Conservation (phyloP, 1,140 invertebrate genomes). For the Lepidurus packardi region DNA sequence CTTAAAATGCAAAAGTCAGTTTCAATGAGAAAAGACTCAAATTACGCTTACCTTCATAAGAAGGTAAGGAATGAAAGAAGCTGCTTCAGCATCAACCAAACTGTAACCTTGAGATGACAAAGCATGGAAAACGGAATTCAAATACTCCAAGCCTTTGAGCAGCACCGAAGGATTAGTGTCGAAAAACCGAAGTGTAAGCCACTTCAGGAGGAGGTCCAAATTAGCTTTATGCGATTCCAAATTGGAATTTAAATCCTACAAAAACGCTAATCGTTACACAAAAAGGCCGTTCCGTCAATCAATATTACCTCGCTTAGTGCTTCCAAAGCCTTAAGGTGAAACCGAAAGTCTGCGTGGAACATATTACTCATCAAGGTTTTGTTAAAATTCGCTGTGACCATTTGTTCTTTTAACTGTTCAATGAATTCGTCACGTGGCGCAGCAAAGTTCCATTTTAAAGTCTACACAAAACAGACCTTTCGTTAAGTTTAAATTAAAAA, state of each 20-base stretch:
- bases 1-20: conserved; percentile 47
- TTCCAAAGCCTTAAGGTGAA: conserved; percentile 93
- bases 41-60: conserved; percentile 66
- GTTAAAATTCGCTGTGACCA: conserved; percentile 80
- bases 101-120: conserved; percentile 74
- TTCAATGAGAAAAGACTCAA: conserved; percentile 30
- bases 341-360: conserved; percentile 94
- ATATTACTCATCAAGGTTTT: conserved; percentile 79
- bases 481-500: not conserved
- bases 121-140: conserved; percentile 72
- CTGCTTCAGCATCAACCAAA: conserved; percentile 83
- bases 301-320: conserved; percentile 63
- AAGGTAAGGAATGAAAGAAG: conserved; percentile 89
- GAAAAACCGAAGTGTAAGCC: conserved; percentile 92
- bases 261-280: conserved; percentile 34
- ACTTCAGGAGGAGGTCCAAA: conserved; percentile 91
- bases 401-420: conserved; percentile 83
- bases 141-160: conserved; percentile 87
- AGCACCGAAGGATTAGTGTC: conserved; percentile 97
- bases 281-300: conserved; percentile 29
- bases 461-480: conserved; percentile 41
- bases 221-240: conserved; percentile 76
- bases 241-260: conserved; percentile 64
- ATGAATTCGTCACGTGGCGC: conserved; percentile 88
- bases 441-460: conserved; percentile 93